These are phyloP conservation scores for Meandrusa payeni DNA, from an alignment of 2,888 invertebrate genomes.

Conservation along the genomic window DNA sequence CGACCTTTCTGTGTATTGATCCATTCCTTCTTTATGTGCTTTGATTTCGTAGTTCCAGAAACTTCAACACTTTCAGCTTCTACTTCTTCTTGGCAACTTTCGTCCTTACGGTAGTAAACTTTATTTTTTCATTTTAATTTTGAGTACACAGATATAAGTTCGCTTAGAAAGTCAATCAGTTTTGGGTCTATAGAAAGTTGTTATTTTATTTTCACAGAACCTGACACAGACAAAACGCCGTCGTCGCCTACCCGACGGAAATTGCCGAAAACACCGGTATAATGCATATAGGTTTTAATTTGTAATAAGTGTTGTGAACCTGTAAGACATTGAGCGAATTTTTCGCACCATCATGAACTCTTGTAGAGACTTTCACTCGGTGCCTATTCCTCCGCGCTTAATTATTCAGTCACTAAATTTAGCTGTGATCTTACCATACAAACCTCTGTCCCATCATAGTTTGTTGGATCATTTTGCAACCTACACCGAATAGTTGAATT, in stretches of 20 bases:
- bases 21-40: conserved; percentile 25
- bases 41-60: conserved; percentile 34
- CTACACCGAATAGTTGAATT: conserved; percentile 24
- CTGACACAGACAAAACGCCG: conserved; percentile 92
- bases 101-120: conserved; percentile 38
- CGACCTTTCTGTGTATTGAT: conserved; percentile 17
- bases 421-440: conserved; percentile 43
- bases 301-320: conserved; percentile 81
- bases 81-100: conserved; percentile 35
- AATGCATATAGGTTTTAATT: conserved; percentile 83
- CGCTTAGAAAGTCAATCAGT: no score
- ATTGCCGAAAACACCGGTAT: conserved; percentile 98
- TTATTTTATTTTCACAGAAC: conserved; percentile 84
- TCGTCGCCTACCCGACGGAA: conserved; percentile 95
- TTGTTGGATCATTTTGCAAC: conserved; percentile 46
- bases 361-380: conserved; percentile 77
- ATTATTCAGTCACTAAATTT: conserved; percentile 53
- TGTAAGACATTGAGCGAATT: conserved; percentile 65
- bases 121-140: conserved; percentile 6
- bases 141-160: no score
- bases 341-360: conserved; percentile 64
- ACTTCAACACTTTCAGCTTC: conserved; percentile 34
- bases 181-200: conserved; percentile 34
- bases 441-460: conserved; percentile 43
- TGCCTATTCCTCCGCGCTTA: conserved; percentile 76